Conservation (phyloP, 2,113 vertebrate genomes). For the Harpagus bidentatus region DNA sequence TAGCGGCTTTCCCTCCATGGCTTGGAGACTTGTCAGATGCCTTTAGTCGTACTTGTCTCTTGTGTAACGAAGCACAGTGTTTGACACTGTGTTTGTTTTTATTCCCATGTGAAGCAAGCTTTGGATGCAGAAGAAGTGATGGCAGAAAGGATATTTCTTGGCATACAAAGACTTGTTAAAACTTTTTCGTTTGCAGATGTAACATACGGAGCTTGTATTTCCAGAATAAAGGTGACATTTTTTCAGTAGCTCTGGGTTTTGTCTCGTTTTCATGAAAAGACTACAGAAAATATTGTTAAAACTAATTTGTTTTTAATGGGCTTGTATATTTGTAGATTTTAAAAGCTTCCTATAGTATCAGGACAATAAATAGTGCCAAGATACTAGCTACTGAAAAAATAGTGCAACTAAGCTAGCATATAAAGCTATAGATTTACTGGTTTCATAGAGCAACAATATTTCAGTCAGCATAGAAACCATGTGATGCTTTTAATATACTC, state of each 20-base stretch:
- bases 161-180: neutral
- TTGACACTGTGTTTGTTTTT: neutral
- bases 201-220: neutral
- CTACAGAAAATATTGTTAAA: neutral
- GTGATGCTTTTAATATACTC: neutral
- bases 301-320: neutral
- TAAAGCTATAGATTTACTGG: neutral
- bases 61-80: accelerated
- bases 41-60: neutral
- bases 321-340: neutral
- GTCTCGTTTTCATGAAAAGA: neutral
- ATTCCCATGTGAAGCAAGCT: neutral
- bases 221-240: neutral
- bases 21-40: neutral
- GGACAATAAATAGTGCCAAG: neutral
- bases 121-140: neutral
- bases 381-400: neutral
- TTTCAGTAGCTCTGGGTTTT: neutral
- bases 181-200: neutral
- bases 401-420: neutral
- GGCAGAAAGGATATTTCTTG: neutral
- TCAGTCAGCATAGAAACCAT: neutral
- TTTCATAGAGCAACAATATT: neutral
- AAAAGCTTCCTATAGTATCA: neutral
- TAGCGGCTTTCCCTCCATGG: neutral